Evolutionary conservation across 2,888 invertebrate species (phyloP), one percentile per base, ranked within the genome.

Genomic region (Ptychoptera albimana): DNA sequence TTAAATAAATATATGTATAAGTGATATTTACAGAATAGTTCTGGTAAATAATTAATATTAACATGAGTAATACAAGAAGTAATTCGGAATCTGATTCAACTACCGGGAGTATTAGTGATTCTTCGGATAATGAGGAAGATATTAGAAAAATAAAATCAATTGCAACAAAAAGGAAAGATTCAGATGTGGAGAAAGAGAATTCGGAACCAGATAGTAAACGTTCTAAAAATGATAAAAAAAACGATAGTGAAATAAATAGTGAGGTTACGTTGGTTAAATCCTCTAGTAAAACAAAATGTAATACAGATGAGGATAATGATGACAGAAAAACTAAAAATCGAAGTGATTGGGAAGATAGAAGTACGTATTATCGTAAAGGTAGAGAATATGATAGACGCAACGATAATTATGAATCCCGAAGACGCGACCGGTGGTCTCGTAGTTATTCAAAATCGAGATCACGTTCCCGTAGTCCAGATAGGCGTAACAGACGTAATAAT

Each of bases 41-140:
- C 23, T 23, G 7, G 23, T 23, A 7, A 23, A 5, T 23, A 23
- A 23, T 5, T 23, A 23, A 23, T 5, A 23, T 5, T 23, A 23
- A 23, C 3, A 23, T 23, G 23, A 23, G 23, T 23, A 3, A 23
- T 23, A 7, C 3, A 23, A 3, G 7, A 30, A 38, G 38, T 42
- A 32, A 43, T 41, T 43, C 47, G 11, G 42, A 48, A n/a, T 34
- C 40, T 29, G 48, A 45, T 39, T 38, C 43, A 10, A 35, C 16
- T 36, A 34, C 12, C 34, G 36, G 36, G 11, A 16, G 30, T 13
- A 39, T 30, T 29, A 39, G 37, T 8, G 38, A 45, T 41, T 16
- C 44, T 35, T 38, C 35, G n/a, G 37, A 39, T 13, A 37, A 30
- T 35, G 37, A 46, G 14, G 29, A 30, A 16, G 36, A 45, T 31